Base-by-base conservation (phyloP, 2,888 invertebrate species). In the Cremastinae sp. region DNA sequence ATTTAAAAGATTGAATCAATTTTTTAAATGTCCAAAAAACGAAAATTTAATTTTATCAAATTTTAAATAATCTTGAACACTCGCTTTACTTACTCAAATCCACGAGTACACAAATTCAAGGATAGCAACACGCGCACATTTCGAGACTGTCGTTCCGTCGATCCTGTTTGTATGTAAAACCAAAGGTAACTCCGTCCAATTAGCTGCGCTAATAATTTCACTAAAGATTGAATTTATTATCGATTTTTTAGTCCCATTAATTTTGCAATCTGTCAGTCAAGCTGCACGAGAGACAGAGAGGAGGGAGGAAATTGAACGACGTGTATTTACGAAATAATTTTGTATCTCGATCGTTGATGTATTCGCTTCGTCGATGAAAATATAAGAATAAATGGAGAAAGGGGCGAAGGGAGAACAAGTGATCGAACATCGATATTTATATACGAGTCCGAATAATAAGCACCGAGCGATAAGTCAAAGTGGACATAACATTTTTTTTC, bases 281-380 rank as follows among this genome's bases (percentile, higher is more conserved):
- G 28, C 28, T n/a, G n/a, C n/a, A n/a, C n/a, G n/a, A n/a, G n/a
- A n/a, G n/a, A n/a, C n/a, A 5, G 28, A 28, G 28, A 28, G 28
- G 28, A 28, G 28, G 5, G 5, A 28, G 28, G n/a, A n/a, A 16
- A 64, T 62, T 43, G 62, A 62, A 28, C 18, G 62, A 28, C 28
- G 28, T 28, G 8, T 49, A 58, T 69, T 69, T 69, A 51, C 58
- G 49, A 69, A 69, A 69, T 69, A 64, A 69, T 69, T 74, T 74
- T 22, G 69, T 22, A 43, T 35, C 64, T 55, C 45, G n/a, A 37
- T 51, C 28, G 18, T 43, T 18, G 58, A 68, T 49, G 51, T 39
- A 10, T 47, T 61, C 35, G 5, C 14, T 58, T n/a, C 28, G 28
- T 5, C 28, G 53, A 64, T 28, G 12, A 47, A 56, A 22, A 56